These are phyloP conservation scores for Heliconius sara DNA, from an alignment of 2,888 invertebrate species.

Conservation along the genomic window DNA sequence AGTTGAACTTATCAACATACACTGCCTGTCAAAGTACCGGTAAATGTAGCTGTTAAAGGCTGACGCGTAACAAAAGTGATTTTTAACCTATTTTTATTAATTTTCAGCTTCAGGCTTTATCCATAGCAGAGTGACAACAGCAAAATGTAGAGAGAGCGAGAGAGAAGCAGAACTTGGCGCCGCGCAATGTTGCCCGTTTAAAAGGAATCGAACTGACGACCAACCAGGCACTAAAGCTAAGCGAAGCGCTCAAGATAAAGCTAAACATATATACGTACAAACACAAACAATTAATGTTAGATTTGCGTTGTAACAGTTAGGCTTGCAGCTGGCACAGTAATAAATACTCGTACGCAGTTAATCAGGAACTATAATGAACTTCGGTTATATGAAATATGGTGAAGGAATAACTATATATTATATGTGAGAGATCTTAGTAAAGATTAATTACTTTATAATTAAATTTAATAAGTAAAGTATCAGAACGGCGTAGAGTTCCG, in stretches of 20 bases:
- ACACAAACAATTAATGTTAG: not conserved
- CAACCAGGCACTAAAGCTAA: not conserved
- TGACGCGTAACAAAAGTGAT: not conserved
- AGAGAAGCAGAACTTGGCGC: not conserved
- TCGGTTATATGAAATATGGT: not conserved
- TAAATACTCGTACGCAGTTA: constrained; percentile 16
- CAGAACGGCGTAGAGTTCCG: not conserved
- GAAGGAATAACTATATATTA: not conserved
- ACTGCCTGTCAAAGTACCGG: not conserved
- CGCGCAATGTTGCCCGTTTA: not conserved
- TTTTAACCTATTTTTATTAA: not conserved
- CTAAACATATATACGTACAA: not conserved
- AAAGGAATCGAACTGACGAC: not conserved
- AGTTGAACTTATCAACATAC: no score
- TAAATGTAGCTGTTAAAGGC: not conserved
- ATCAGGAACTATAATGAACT: constrained; percentile 16
- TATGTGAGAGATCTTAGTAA: not conserved
- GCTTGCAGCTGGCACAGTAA: constrained; percentile 12
- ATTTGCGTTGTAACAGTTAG: not conserved
- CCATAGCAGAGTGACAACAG: not conserved
- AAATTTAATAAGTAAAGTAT: no score
- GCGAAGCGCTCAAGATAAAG: not conserved
- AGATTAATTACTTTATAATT: not conserved
- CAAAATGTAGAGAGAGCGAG: not conserved
- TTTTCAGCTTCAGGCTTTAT: not conserved